Evolutionary conservation across 2,888 invertebrate species (phyloP).

Genomic region (Archips xylosteana): DNA sequence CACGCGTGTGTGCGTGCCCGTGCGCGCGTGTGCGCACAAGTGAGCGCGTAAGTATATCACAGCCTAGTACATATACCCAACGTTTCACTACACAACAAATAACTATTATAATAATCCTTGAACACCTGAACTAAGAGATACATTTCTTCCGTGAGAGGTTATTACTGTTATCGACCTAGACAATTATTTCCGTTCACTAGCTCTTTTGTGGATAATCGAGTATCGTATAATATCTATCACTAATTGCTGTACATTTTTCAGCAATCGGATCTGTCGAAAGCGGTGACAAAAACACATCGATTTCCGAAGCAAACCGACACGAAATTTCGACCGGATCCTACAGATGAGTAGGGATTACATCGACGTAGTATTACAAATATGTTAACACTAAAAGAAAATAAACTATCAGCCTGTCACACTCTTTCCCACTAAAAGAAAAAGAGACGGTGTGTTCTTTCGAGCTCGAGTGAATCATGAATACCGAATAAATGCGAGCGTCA

Average conservation of each 20-base stretch:
- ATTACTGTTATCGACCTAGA: no score
- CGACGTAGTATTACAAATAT: neutral
- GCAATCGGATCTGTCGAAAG: neutral
- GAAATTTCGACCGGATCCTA: constrained; percentile 1
- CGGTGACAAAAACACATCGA: neutral
- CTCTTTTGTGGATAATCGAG: neutral
- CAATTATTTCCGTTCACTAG: neutral
- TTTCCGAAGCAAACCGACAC: neutral
- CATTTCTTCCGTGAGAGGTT: no score
- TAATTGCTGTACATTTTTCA: neutral
- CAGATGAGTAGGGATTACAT: constrained; percentile 8
- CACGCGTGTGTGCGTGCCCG: no score
- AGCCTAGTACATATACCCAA: no score
- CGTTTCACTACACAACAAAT: no score
- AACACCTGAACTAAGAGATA: no score
- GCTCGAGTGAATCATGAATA: neutral
- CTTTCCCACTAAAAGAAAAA: neutral
- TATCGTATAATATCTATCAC: neutral
- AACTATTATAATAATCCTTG: no score
- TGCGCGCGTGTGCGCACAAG: no score
- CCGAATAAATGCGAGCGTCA: constrained; percentile 11
- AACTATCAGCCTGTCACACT: neutral
- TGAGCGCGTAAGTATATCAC: no score
- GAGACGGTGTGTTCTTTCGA: neutral
- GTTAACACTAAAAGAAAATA: neutral